These are phyloP conservation scores for Aptenodytes forsteri DNA, from an alignment of 2,113 vertebrate genomes.

Conservation along the genomic window DNA sequence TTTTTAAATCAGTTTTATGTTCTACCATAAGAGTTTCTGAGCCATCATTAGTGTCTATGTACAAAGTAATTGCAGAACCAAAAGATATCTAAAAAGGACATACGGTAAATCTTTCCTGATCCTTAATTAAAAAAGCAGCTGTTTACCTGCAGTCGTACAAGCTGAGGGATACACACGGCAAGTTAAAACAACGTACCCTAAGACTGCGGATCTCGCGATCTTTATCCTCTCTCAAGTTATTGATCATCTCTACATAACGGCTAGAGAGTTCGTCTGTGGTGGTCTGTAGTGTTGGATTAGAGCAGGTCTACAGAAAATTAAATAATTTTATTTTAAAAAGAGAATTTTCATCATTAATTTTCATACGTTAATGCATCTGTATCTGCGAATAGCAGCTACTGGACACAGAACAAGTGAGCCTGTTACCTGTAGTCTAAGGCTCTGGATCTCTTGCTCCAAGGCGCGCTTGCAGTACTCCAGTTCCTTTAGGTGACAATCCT, in stretches of 20 bases:
- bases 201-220: constrained; percentile 86
- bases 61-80: neutral
- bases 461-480: constrained; percentile 82
- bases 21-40: neutral
- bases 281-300: constrained; percentile 75
- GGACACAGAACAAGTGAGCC: neutral
- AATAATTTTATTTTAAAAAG: fast-evolving
- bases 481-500: constrained; percentile 88
- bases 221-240: constrained; percentile 82
- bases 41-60: fast-evolving
- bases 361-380: neutral
- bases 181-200: constrained; percentile 73
- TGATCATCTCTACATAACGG: constrained; percentile 88
- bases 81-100: fast-evolving
- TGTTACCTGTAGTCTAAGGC: constrained; percentile 85
- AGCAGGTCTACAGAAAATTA: constrained; percentile 54
- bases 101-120: neutral
- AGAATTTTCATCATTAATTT: neutral
- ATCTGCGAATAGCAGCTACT: neutral
- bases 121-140: neutral
- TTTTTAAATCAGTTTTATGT: neutral
- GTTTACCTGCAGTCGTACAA: fast-evolving
- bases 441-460: constrained; percentile 90
- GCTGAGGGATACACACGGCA: fast-evolving
- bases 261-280: constrained; percentile 88